A percentile compares a stretch with the other conserved stretches of the same genome.
phyloP scores from a whole-genome alignment of 2,888 invertebrate species.

The Rhogogaster chlorosoma region DNA sequence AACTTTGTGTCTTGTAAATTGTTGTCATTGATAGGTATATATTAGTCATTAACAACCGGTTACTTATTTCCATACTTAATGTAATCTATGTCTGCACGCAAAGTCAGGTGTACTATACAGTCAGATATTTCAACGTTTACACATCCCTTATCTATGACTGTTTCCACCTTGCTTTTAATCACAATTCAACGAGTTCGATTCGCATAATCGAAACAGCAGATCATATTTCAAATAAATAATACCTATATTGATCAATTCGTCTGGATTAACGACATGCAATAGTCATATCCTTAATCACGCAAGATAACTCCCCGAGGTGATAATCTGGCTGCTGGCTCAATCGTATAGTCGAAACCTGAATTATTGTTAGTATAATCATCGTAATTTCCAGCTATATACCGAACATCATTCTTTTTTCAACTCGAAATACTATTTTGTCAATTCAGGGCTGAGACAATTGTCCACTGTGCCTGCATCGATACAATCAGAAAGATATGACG shows the following conservation, averaged over 20 bases:
- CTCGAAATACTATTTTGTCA: conserved; percentile 34
- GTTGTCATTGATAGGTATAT: conserved; percentile 3
- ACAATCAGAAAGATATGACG: conserved; percentile 15
- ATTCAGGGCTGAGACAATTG: conserved; percentile 40
- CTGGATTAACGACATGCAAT: not conserved
- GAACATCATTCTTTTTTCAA: not conserved
- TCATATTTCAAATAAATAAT: not conserved
- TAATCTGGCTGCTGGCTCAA: not conserved
- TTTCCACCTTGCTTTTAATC: not conserved
- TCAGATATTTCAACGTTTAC: conserved; percentile 1
- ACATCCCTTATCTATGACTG: not conserved
- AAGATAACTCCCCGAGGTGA: not conserved
- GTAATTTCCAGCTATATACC: not conserved
- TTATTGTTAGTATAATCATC: not conserved
- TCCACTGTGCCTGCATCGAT: conserved; percentile 39
- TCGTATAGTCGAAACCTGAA: not conserved
- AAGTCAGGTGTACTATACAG: conserved; percentile 7
- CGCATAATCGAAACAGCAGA: not conserved
- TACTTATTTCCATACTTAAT: conserved; percentile 9
- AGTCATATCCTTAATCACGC: not conserved
- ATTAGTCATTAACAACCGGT: not conserved
- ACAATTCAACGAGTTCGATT: not conserved
- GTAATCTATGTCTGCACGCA: conserved; percentile 22
- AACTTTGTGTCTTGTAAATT: conserved; percentile 8
- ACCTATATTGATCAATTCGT: not conserved